A percentile compares a stretch with the other conserved stretches of the same genome.
Conservation (phyloP, 2,113 vertebrate genomes). For the Scomber japonicus region DNA sequence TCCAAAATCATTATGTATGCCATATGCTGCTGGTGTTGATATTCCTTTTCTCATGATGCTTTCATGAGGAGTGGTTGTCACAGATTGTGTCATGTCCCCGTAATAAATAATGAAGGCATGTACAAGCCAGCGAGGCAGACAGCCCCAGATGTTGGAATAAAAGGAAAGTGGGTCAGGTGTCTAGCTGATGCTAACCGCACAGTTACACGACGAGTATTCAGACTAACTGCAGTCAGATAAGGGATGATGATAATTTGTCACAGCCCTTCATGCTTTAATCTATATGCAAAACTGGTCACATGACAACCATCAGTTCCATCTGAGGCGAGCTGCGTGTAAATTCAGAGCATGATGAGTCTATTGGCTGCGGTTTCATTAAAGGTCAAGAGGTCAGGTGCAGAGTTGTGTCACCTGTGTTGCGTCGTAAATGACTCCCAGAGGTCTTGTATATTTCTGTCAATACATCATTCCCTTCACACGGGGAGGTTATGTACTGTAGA, state of each 20-base stretch:
- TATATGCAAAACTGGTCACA: neutral
- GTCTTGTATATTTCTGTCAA: neutral
- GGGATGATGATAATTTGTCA: neutral
- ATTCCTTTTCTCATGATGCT: slow-evolving; percentile 20
- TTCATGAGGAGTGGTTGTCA: slow-evolving; percentile 30
- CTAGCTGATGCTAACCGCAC: slow-evolving; percentile 28
- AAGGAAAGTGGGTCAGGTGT: slow-evolving; percentile 75
- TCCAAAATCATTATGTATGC: slow-evolving; percentile 13
- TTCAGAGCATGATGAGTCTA: neutral
- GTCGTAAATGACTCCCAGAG: slow-evolving; percentile 13
- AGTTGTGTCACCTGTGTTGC: neutral
- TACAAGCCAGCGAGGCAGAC: slow-evolving; percentile 39
- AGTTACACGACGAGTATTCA: neutral
- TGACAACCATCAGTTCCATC: neutral
- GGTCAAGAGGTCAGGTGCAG: slow-evolving; percentile 46
- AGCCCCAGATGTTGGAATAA: slow-evolving; percentile 63
- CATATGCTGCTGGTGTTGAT: slow-evolving; percentile 15
- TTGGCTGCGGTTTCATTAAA: slow-evolving; percentile 25
- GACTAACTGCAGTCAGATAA: neutral
- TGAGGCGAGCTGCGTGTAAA: neutral
- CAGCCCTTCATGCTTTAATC: neutral
- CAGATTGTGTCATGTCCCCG: slow-evolving; percentile 23
- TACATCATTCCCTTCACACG: slow-evolving; percentile 7
- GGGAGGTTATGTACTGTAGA: neutral
- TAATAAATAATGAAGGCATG: slow-evolving; percentile 51